These are phyloP conservation scores for Anhinga anhinga DNA, from an alignment of 2,113 vertebrate species.

Conservation along the genomic window DNA sequence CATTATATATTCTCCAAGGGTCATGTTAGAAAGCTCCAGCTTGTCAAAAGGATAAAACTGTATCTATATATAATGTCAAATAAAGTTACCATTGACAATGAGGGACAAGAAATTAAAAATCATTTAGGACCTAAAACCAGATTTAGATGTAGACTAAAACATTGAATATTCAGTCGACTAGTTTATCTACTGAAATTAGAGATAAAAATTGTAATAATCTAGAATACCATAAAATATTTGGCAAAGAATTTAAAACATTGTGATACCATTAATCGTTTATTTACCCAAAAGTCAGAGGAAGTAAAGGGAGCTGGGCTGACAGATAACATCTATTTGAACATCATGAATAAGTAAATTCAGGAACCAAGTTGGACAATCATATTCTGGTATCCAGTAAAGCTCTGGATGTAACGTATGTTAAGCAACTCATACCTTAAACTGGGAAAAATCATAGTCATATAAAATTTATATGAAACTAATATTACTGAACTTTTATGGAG, in stretches of 20 bases:
- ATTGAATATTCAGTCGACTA: background rate
- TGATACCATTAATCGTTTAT: background rate
- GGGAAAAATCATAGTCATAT: background rate
- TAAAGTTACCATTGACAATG: background rate
- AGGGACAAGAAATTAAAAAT: background rate
- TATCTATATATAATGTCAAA: background rate
- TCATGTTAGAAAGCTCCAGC: background rate
- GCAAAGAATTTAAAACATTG: background rate
- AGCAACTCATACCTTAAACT: background rate
- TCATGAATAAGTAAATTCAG: background rate
- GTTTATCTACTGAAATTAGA: background rate
- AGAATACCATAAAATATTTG: background rate
- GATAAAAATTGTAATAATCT: background rate
- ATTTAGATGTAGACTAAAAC: background rate
- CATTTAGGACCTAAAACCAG: background rate
- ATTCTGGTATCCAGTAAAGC: background rate
- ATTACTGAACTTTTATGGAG: background rate
- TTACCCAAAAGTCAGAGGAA: background rate
- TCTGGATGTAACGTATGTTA: background rate
- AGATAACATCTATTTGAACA: background rate
- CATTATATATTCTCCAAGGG: background rate
- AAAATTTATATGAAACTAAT: background rate
- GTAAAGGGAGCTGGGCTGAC: background rate
- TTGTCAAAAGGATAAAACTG: background rate
- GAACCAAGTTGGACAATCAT: background rate